These are phyloP conservation scores for Muscicapa striata DNA, from an alignment of 2,797 vertebrate genomes.

Conservation along the genomic window DNA sequence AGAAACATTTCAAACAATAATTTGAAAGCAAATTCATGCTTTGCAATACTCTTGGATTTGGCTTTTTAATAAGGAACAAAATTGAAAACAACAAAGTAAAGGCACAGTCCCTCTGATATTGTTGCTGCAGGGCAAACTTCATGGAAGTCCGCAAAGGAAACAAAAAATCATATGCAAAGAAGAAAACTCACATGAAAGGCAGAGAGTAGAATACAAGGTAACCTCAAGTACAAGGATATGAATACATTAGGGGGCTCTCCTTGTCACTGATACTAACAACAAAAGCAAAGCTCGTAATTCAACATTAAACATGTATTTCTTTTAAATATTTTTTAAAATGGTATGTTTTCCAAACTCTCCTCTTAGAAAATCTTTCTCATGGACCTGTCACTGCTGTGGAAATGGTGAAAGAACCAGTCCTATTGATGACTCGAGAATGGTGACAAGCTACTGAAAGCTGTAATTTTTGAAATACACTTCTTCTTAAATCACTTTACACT, in stretches of 20 bases:
- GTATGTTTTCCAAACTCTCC: neutral
- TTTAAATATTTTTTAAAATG: neutral
- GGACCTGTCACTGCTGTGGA: neutral
- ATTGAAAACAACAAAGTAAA: conserved; percentile 68
- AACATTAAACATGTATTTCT: conserved; percentile 25
- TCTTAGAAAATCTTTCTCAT: neutral
- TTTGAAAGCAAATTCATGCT: conserved; percentile 50
- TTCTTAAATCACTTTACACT: neutral
- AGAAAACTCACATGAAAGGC: conserved; percentile 41
- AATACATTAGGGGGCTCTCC: conserved; percentile 22
- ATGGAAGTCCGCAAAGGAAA: conserved; percentile 56
- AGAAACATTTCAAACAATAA: conserved; percentile 39
- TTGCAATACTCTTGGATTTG: conserved; percentile 44
- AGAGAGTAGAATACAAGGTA: neutral
- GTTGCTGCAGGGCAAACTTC: conserved; percentile 63
- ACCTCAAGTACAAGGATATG: neutral
- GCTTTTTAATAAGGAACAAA: conserved; percentile 64
- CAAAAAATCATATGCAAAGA: conserved; percentile 48
- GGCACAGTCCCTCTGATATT: conserved; percentile 55
- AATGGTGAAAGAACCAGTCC: neutral
- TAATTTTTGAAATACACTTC: neutral
- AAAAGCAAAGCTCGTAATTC: conserved; percentile 27
- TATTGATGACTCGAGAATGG: neutral
- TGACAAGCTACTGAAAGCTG: neutral
- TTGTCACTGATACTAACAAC: conserved; percentile 1